Evolutionary conservation across 2,888 invertebrate genomes (phyloP).

Genomic region (Athetis lepigone): DNA sequence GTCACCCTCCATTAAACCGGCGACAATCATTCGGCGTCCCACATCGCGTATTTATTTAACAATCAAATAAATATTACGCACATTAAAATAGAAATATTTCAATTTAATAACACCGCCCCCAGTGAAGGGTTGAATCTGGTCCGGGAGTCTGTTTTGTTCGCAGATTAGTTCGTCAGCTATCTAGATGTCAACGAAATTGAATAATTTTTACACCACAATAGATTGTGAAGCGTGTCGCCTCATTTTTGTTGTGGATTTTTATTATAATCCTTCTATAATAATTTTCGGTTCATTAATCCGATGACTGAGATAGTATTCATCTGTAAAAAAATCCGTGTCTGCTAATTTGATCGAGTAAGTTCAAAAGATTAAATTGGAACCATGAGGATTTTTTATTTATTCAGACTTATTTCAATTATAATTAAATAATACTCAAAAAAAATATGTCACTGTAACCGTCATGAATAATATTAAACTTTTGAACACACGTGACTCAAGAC

Average conservation of each 20-base stretch:
- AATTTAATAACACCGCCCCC: constrained; percentile 87
- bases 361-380: background rate
- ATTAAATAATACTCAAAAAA: too few relatives aligned
- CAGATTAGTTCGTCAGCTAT: constrained; percentile 83
- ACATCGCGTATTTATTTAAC: constrained; percentile 89
- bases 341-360: background rate
- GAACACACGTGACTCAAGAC: too few relatives aligned
- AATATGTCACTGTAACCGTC: too few relatives aligned
- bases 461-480: too few relatives aligned
- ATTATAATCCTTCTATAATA: constrained; percentile 41
- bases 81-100: constrained; percentile 90
- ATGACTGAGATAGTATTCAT: constrained; percentile 20
- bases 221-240: constrained; percentile 70
- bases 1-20: constrained; percentile 84
- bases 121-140: constrained; percentile 85
- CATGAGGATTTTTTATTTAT: background rate
- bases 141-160: constrained; percentile 76
- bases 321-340: background rate
- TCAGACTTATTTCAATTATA: background rate
- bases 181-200: constrained; percentile 88
- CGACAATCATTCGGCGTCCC: constrained; percentile 87
- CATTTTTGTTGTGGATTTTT: constrained; percentile 66
- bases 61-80: constrained; percentile 91
- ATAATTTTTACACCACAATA: constrained; percentile 81
- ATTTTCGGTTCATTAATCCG: constrained; percentile 69